Evolutionary conservation across 1,140 invertebrate genomes (phyloP).

Genomic region (Ceratosolen fusciceps): DNA sequence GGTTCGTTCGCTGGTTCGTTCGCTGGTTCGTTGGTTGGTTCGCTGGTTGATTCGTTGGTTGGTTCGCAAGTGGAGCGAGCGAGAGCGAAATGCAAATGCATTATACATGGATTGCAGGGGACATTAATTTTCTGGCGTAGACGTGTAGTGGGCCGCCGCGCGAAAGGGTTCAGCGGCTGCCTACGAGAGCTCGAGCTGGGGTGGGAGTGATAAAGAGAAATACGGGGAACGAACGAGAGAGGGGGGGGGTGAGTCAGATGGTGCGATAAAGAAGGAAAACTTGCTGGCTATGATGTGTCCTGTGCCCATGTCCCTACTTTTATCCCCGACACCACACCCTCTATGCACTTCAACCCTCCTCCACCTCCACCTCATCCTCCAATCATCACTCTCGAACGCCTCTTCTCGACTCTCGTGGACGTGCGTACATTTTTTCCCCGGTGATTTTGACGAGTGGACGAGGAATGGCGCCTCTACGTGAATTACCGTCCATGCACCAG

Average conservation of each 20-base stretch:
- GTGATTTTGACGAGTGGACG: conserved; percentile 68
- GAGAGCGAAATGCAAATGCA: conserved; percentile 70
- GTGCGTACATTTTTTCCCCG: conserved; percentile 53
- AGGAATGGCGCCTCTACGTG: conserved; percentile 19
- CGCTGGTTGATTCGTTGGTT: conserved; percentile 68
- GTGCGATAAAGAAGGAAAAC: conserved; percentile 24
- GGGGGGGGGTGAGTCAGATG: no score
- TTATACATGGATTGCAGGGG: conserved; percentile 73
- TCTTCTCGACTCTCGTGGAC: not conserved
- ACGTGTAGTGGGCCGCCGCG: conserved; percentile 66
- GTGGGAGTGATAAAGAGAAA: conserved; percentile 34
- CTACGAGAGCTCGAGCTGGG: conserved; percentile 46
- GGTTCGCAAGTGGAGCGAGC: conserved; percentile 54
- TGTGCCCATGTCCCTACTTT: conserved; percentile 56
- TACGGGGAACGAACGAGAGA: conserved; percentile 31
- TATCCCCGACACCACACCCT: conserved; percentile 13
- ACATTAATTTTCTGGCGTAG: conserved; percentile 72
- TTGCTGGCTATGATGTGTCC: conserved; percentile 49
- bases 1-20: no score
- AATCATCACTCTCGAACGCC: conserved; percentile 47
- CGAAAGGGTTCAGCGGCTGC: conserved; percentile 35
- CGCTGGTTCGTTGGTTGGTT: no score
- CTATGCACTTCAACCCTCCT: not conserved
- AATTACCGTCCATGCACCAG: not conserved
- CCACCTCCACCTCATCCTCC: conserved; percentile 1